Evolutionary conservation across 2,797 vertebrate species (phyloP).

Genomic region (Prunella strophiata): DNA sequence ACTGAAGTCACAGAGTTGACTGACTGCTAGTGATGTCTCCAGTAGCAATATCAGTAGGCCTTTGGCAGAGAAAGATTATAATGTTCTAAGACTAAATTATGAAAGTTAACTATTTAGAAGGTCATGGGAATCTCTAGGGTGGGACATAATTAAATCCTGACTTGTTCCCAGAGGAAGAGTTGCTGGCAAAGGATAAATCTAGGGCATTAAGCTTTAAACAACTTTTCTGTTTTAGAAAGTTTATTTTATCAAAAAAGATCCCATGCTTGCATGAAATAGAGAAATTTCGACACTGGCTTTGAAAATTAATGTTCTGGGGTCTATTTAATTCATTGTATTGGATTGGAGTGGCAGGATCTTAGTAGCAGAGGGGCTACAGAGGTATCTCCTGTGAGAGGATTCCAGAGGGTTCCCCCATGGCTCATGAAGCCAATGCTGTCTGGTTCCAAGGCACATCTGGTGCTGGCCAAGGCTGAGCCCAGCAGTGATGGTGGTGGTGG

Average conservation of each 20-base stretch:
- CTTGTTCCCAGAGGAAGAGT: not conserved
- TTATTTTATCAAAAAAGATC: not conserved
- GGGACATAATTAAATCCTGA: not conserved
- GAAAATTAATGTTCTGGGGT: not conserved
- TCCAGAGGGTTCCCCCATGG: not conserved
- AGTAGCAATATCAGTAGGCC: not conserved
- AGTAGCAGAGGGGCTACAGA: not conserved
- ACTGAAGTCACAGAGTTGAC: not conserved
- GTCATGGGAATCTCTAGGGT: not conserved
- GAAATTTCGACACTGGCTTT: not conserved
- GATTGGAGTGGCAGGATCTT: not conserved
- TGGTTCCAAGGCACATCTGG: fast-evolving
- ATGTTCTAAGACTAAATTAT: not conserved
- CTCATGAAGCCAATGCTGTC: not conserved
- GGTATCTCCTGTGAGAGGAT: not conserved
- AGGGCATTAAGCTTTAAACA: not conserved
- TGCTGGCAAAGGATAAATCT: not conserved
- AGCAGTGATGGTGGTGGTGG: fast-evolving
- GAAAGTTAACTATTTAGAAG: not conserved
- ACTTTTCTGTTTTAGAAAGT: not conserved
- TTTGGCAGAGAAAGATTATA: not conserved
- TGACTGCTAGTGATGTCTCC: not conserved
- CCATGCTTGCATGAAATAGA: not conserved
- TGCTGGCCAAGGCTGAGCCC: fast-evolving
- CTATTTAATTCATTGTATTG: not conserved